Evolutionary conservation across 37 sponge, comb jelly and placozoan genomes (phyloP).

Genomic region (Crambe crambe): DNA sequence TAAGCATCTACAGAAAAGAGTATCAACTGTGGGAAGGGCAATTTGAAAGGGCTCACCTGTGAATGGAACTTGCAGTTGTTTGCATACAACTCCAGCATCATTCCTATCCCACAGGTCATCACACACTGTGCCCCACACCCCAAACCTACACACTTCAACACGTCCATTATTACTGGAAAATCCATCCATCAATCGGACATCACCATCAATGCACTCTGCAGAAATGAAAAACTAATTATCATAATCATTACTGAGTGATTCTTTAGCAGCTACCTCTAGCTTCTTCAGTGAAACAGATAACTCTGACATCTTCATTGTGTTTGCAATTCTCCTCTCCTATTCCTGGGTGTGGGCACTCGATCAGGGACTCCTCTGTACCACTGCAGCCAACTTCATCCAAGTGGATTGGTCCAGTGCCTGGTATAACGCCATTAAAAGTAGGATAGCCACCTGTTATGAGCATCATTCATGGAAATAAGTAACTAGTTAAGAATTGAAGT

Average conservation of each 20-base stretch:
- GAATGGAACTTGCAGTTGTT: constrained; percentile 2
- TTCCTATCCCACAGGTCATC: neutral
- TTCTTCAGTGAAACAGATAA: neutral
- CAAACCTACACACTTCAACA: neutral
- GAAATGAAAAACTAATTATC: neutral
- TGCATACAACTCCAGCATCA: constrained; percentile 8
- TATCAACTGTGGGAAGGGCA: neutral
- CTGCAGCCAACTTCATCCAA: neutral
- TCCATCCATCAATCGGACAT: neutral
- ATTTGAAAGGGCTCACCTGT: neutral
- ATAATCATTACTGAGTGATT: neutral
- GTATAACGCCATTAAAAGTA: neutral
- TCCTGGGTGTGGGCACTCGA: neutral
- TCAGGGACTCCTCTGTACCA: neutral
- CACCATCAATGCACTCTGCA: neutral
- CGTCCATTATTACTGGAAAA: neutral
- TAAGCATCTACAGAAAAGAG: neutral
- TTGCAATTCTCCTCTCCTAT: neutral
- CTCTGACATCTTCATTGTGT: neutral
- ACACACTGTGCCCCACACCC: constrained; percentile 3
- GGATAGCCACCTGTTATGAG: neutral
- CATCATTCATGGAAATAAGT: too few species aligned
- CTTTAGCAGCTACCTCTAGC: neutral
- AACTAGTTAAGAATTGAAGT: too few species aligned
- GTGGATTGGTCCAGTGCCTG: neutral